A percentile compares a stretch with the other conserved stretches of the same genome.
Conservation (phyloP, 2,113 vertebrate genomes). For the Apodemus speciosus region DNA sequence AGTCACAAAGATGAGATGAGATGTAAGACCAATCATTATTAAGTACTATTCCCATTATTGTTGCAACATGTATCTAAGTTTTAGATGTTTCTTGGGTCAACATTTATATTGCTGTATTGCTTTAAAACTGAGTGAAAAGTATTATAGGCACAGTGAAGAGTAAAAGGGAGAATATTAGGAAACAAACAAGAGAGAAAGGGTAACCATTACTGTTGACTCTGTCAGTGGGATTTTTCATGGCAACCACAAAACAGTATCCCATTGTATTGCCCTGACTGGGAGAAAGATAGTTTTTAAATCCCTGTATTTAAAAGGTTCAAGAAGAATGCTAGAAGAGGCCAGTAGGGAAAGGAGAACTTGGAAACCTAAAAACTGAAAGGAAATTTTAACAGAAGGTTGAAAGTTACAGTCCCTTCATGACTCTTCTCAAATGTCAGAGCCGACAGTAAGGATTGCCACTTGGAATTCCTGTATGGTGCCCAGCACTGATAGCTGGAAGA, state of each 20-base stretch:
- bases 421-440: slow-evolving; percentile 3
- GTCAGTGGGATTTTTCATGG: not conserved
- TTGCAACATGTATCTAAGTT: not conserved
- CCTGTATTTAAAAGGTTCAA: not conserved
- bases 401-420: not conserved
- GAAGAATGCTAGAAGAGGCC: not conserved
- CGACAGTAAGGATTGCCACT: not conserved
- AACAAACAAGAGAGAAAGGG: not conserved
- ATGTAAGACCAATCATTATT: slow-evolving; percentile 5
- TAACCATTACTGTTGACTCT: not conserved
- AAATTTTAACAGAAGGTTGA: not conserved
- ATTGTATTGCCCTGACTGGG: not conserved
- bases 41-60: slow-evolving; percentile 12
- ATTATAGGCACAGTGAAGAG: not conserved
- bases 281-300: slow-evolving; percentile 12
- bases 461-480: not conserved
- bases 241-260: not conserved
- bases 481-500: not conserved
- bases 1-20: not conserved
- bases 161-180: not conserved
- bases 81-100: not conserved
- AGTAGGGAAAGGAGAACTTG: not conserved
- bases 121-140: not conserved
- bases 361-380: not conserved
- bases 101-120: not conserved